A percentile compares a stretch with the other conserved stretches of the same genome.
Conservation (phyloP, 1,140 invertebrate species). For the Schlechtendalia chinensis region DNA sequence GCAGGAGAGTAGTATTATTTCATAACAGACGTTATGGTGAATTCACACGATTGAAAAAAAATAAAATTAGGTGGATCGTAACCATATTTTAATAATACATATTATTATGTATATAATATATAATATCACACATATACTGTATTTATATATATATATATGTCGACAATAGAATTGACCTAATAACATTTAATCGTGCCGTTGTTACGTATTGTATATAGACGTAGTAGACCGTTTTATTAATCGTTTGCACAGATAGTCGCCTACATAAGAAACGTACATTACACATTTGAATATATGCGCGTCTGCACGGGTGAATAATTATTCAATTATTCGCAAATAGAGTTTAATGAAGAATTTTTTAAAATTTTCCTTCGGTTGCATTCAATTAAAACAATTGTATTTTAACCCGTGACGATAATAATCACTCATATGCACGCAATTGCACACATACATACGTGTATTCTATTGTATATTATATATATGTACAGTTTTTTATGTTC, state of each 20-base stretch:
- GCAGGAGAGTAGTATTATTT: background rate
- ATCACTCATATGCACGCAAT: too few species aligned
- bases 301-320: background rate
- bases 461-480: too few species aligned
- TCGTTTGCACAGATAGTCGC: background rate
- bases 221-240: conserved; percentile 3
- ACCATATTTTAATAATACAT: background rate
- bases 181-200: conserved; percentile 9
- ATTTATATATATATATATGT: background rate
- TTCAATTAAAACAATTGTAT: background rate
- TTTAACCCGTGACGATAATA: background rate
- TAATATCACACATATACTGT: background rate
- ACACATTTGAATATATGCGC: background rate
- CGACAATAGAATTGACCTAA: conserved; percentile 16
- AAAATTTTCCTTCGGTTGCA: too few species aligned
- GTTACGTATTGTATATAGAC: background rate
- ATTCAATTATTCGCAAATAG: too few species aligned
- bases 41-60: conserved; percentile 1
- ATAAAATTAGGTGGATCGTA: background rate
- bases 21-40: background rate
- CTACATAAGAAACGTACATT: background rate
- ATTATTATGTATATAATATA: background rate
- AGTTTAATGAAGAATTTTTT: too few species aligned
- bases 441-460: too few species aligned
- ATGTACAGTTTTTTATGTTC: background rate